phyloP scores from a whole-genome alignment of 2,797 vertebrate genomes.

The Pangasius djambal region DNA sequence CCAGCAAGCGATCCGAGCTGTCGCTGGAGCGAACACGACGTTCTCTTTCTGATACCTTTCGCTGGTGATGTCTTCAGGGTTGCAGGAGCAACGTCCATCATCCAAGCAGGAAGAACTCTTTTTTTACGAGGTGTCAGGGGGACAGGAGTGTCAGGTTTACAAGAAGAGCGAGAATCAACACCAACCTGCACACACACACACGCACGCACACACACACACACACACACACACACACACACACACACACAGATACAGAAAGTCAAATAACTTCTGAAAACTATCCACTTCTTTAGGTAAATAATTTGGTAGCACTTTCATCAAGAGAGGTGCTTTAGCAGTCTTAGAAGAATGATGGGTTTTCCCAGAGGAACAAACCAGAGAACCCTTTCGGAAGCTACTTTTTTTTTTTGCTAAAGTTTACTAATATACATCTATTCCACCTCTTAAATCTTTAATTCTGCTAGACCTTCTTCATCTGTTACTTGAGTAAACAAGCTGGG shows the following conservation, averaged over 20 bases:
- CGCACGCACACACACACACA: neutral
- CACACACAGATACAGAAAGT: neutral
- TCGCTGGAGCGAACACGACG: neutral
- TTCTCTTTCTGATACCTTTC: constrained; percentile 50
- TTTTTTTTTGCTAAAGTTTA: too few species aligned
- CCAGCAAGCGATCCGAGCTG: neutral
- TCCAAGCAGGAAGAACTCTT: constrained; percentile 74
- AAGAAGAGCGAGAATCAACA: neutral
- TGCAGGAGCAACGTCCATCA: constrained; percentile 57
- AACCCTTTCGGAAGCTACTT: too few species aligned
- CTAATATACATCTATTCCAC: too few species aligned
- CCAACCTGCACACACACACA: constrained; percentile 11
- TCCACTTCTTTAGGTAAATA: too few species aligned
- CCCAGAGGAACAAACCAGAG: too few species aligned
- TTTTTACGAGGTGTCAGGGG: constrained; percentile 40
- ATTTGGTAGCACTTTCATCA: neutral
- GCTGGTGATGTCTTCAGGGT: constrained; percentile 1
- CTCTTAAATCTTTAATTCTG: too few species aligned
- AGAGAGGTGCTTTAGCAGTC: neutral
- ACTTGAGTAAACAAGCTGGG: too few species aligned
- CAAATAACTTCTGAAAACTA: neutral
- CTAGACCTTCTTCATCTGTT: neutral
- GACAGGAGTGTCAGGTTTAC: neutral
- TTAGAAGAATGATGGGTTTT: too few species aligned
- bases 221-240: neutral